Evolutionary conservation across 1,140 invertebrate species (phyloP), one percentile per base, ranked within the genome.

Genomic region (Eupeodes corollae): DNA sequence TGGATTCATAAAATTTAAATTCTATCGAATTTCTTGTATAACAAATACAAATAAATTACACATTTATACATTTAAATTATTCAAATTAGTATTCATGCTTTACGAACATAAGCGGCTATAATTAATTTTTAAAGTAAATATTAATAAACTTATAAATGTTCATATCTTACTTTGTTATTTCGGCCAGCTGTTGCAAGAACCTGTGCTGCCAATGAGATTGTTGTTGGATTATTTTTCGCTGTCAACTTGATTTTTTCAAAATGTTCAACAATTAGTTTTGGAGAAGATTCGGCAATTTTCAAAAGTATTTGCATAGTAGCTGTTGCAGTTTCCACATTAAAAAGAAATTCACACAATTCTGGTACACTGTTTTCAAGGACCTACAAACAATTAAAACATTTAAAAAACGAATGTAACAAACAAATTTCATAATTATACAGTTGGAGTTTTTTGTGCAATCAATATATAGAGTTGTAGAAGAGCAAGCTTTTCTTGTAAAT

Each of bases 401-500:
- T 9, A 15, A 44, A 45, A 46, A 49, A 44, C 19, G 18, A 21
- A 40, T 11, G 19, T 14, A 38, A 18, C 5, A 41, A 52, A 6
- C 11, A 40, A 45, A 12, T 32, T 16, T 35, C 26, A 26, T 26
- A 26, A 5, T 26, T 71, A 69, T 61, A 87, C 84, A 37, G 78
- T 75, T 12, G 88, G 84, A 57, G 86, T 82, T 51, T 84, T 77
- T 51, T 82, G 83, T 1, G 86, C 88, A 39, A 93, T 85, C 44
- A 87, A 73, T 33, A 80, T 77, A 63, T 90, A 88, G 26, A 94
- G 70, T 53, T 83, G 79, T 19, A 94, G 75, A 2, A 95, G 70
- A 10, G 86, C 86, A 51, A 85, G 75, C 68, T 87, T 87, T 69
- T 94, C 91, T 51, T 83, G 77, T 40, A 79, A 76, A 63, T 91